Evolutionary conservation across 2,888 invertebrate genomes (phyloP), one percentile per base, ranked within the genome.

Genomic region (Gasteruption jaculator): DNA sequence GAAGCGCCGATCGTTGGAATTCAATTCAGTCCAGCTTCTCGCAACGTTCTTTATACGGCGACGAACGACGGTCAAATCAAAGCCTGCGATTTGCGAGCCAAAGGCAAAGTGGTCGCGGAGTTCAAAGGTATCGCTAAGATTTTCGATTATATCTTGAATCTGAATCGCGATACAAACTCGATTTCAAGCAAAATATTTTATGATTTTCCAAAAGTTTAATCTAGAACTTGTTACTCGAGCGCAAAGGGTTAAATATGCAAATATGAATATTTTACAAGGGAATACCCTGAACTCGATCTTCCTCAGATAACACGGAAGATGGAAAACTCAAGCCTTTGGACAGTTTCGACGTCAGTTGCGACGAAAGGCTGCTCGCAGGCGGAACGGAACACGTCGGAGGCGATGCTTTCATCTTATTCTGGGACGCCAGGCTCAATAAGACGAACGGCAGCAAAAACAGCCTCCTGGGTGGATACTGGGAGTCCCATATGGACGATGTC

Each of bases 401-500:
- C 15, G 86, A 88, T 60, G 79, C 85, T 0, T 90, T 78, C 65
- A 73, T 91, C 11, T 71, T 90, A 45, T 91, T 91, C 72, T 91
- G 86, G 83, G 91, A 91, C 71, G 72, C 82, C 15, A 74, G 90
- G 46, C 61, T 69, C 25, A 73, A 75, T 44, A 60, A 73, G 1
- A 74, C 75, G 45, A 48, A 53, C n/a, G 55, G 59, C 8, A 45
- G 53, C 21, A 61, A 50, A 40, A 58, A 54, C 31, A 65, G 65
- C 49, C 73, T 84, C 8, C 71, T 88, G 2, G 91, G 91, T 1
- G 85, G 83, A 1, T 92, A 91, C 63, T 86, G 83, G 82, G 85
- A 91, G 56, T 83, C 86, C 5, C 91, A 91, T 62, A 80, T 81
- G 41, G 87, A 89, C 66, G 90, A 91, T 65, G 77, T 91, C 11